These are phyloP conservation scores for Mionectes macconnelli DNA, from an alignment of 2,113 vertebrate genomes.

Conservation along the genomic window DNA sequence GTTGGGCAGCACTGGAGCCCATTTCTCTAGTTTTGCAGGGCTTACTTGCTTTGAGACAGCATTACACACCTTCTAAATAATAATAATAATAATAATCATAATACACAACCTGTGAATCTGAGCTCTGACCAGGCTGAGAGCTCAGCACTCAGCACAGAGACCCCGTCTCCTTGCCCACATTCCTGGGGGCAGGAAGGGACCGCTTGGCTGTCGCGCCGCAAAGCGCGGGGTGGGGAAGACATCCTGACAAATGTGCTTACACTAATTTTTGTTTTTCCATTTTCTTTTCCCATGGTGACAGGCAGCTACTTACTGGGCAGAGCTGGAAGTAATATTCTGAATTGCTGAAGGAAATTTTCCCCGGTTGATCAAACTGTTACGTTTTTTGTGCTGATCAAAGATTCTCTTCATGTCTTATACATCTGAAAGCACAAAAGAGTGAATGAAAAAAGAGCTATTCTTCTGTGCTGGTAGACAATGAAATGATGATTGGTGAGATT, in stretches of 20 bases:
- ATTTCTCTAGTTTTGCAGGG: background rate
- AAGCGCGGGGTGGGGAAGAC: background rate
- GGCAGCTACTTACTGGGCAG: slow-evolving; percentile 24
- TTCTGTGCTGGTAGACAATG: slow-evolving; percentile 47
- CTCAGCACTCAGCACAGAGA: background rate
- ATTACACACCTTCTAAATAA: background rate
- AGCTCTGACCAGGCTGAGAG: background rate
- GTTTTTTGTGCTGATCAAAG: slow-evolving; percentile 40
- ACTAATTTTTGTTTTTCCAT: background rate
- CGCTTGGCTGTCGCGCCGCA: background rate
- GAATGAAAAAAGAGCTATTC: background rate
- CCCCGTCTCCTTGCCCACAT: background rate
- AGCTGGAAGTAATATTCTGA: slow-evolving; percentile 34
- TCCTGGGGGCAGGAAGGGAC: background rate
- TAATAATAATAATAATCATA: no score
- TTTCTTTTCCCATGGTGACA: background rate
- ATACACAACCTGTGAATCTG: background rate
- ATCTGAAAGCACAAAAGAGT: slow-evolving; percentile 29
- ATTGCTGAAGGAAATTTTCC: slow-evolving; percentile 15
- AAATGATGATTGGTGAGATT: slow-evolving; percentile 55
- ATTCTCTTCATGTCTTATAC: slow-evolving; percentile 41
- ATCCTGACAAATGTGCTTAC: slow-evolving; percentile 20
- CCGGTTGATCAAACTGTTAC: slow-evolving; percentile 22
- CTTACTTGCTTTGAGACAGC: background rate
- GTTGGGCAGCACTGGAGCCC: background rate